Percentiles rank a stretch among this genome's conserved stretches.
phyloP scores from a whole-genome alignment of 2,888 invertebrate genomes.

The Yponomeuta cagnagella region DNA sequence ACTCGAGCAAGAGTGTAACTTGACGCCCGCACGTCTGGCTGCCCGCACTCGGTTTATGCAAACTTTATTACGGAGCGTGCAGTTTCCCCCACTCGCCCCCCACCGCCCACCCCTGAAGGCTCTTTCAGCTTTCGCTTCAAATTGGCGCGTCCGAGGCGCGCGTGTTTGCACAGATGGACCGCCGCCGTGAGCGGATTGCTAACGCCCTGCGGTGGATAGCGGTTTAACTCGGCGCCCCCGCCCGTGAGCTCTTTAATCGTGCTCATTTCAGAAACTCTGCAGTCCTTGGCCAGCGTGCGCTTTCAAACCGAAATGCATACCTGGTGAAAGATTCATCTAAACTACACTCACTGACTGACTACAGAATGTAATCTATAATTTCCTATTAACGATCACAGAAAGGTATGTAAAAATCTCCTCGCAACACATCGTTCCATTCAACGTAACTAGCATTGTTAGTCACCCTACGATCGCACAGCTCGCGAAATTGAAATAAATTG shows the following conservation, averaged over 20 bases:
- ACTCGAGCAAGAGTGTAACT: constrained; percentile 38
- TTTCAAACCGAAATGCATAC: not conserved
- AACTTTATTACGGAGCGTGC: constrained; percentile 67
- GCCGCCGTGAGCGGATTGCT: constrained; percentile 55
- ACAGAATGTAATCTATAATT: not conserved
- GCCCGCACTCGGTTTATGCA: constrained; percentile 61
- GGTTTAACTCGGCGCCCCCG: not conserved
- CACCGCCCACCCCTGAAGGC: constrained; percentile 31
- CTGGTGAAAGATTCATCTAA: not conserved
- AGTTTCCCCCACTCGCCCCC: constrained; percentile 33
- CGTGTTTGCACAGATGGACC: constrained; percentile 68
- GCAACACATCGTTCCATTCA: not conserved
- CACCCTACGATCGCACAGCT: constrained; percentile 1
- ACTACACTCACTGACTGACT: not conserved
- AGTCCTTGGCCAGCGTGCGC: not conserved
- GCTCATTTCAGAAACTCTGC: not conserved
- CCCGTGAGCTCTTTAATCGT: not conserved
- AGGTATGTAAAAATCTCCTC: not conserved
- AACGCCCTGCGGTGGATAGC: not conserved
- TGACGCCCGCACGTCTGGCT: constrained; percentile 43
- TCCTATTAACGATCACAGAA: not conserved
- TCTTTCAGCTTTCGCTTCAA: constrained; percentile 34
- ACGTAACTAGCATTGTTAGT: not conserved
- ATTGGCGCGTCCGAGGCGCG: constrained; percentile 63
- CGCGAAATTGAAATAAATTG: constrained; percentile 25